A percentile compares a stretch with the other conserved stretches of the same genome.
These are phyloP conservation scores for Cherax destructor DNA, from an alignment of 1,140 invertebrate species.

Conservation along the genomic window DNA sequence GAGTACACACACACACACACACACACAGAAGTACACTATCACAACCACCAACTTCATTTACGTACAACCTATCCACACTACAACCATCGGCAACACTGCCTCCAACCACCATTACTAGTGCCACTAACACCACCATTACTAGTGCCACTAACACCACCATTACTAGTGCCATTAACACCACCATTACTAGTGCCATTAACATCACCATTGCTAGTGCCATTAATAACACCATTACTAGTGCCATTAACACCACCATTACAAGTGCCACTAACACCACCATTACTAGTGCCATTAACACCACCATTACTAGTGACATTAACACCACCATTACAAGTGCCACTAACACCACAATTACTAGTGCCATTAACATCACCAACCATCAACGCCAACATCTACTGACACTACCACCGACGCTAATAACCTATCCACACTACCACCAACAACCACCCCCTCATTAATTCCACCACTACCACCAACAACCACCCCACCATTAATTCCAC, in stretches of 20 bases:
- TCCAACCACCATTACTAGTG: not conserved
- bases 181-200: not conserved
- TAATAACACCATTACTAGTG: not conserved
- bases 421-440: not conserved
- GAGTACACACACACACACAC: too few relatives aligned
- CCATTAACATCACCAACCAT: too few relatives aligned
- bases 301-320: not conserved
- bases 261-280: not conserved
- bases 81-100: not conserved
- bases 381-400: too few relatives aligned
- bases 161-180: slow-evolving; percentile 12
- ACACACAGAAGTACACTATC: too few relatives aligned
- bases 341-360: not conserved
- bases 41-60: too few relatives aligned
- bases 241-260: not conserved
- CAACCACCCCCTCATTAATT: too few relatives aligned
- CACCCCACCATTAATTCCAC: not conserved
- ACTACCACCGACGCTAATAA: too few relatives aligned
- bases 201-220: not conserved
- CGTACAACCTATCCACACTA: too few relatives aligned
- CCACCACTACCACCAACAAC: not conserved
- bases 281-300: not conserved
- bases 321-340: not conserved
- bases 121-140: too few relatives aligned
- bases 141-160: not conserved